A percentile compares a stretch with the other conserved stretches of the same genome.
Conservation (phyloP, 1,140 invertebrate genomes). For the Cyrtorhinus lividipennis region DNA sequence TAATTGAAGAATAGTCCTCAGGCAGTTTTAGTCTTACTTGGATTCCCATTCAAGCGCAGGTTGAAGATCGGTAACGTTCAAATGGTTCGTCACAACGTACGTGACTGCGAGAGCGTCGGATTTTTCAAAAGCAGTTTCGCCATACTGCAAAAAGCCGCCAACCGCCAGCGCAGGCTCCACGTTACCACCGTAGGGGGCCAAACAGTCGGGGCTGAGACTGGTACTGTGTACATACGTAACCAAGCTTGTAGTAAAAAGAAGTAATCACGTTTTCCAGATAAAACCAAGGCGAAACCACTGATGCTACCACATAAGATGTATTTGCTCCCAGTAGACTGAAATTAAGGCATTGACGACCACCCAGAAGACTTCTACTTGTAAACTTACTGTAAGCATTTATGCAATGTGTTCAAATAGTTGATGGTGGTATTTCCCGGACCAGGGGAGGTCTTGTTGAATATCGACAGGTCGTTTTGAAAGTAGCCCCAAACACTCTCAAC, state of each 20-base stretch:
- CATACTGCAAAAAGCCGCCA: constrained; percentile 71
- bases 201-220: constrained; percentile 55
- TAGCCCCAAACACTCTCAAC: constrained; percentile 83
- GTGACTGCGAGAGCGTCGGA: constrained; percentile 82
- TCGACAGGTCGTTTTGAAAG: constrained; percentile 54
- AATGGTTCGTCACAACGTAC: constrained; percentile 75
- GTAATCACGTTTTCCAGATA: too few relatives aligned
- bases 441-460: constrained; percentile 36
- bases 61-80: constrained; percentile 50
- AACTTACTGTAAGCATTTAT: constrained; percentile 47
- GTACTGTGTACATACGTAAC: constrained; percentile 56
- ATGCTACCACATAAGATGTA: too few relatives aligned
- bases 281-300: too few relatives aligned
- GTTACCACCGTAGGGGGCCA: constrained; percentile 79
- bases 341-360: too few relatives aligned
- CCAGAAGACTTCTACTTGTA: too few relatives aligned
- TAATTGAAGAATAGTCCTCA: too few relatives aligned
- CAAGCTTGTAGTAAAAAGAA: too few relatives aligned
- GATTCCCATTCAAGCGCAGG: constrained; percentile 82
- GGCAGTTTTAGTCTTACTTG: too few relatives aligned
- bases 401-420: constrained; percentile 67
- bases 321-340: too few relatives aligned
- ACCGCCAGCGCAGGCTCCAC: constrained; percentile 78
- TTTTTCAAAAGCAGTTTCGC: constrained; percentile 50
- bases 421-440: constrained; percentile 38